Evolutionary conservation across 2,113 vertebrate species (phyloP).

Genomic region (Amphiprion ocellaris): DNA sequence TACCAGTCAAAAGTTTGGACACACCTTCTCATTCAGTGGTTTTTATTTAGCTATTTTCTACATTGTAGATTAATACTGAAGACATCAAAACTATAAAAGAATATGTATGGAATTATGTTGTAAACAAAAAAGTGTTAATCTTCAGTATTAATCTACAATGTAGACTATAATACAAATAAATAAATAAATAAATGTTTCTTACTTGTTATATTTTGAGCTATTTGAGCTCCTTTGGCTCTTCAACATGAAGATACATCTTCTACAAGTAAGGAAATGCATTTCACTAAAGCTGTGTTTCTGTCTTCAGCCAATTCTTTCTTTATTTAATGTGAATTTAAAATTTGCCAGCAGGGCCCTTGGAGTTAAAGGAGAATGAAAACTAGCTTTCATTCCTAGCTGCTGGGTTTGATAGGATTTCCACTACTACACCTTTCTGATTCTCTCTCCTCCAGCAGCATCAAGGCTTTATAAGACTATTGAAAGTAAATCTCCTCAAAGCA

Average conservation of each 20-base stretch:
- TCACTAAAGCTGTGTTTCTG: not conserved
- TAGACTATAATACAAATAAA: no score
- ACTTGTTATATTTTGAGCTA: conserved; percentile 6
- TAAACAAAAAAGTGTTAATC: no score
- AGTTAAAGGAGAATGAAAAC: not conserved
- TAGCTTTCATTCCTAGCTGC: not conserved
- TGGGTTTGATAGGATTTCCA: conserved; percentile 5
- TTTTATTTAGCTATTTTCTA: no score
- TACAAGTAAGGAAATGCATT: not conserved
- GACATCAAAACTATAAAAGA: no score
- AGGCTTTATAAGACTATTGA: not conserved
- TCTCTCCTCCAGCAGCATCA: conserved; percentile 10
- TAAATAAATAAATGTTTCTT: not conserved
- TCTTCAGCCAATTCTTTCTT: not conserved
- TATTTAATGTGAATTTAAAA: not conserved
- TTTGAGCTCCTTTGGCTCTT: not conserved
- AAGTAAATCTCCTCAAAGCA: not conserved
- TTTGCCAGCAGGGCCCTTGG: not conserved
- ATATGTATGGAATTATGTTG: no score
- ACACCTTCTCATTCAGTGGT: no score
- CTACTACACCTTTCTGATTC: not conserved
- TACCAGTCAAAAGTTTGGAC: no score
- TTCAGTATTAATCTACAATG: no score
- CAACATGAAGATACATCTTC: not conserved
- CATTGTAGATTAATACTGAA: no score